Evolutionary conservation across 2,113 vertebrate genomes (phyloP).

Genomic region (Cavia aperea): DNA sequence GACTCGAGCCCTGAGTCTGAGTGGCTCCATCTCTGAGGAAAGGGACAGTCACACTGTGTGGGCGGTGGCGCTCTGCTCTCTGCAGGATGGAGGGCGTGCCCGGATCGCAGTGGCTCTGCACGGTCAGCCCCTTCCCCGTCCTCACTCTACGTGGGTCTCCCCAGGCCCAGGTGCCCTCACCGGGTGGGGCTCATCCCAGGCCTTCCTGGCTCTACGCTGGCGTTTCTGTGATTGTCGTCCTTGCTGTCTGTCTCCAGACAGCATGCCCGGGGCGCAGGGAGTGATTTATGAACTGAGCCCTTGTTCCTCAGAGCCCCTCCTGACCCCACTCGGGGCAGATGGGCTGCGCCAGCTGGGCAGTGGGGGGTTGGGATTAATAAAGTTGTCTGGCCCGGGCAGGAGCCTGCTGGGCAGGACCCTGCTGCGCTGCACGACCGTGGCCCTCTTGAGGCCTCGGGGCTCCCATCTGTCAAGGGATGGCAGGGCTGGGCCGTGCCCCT

Average conservation of each 20-base stretch:
- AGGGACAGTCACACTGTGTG: background rate
- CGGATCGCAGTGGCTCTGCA: accelerated
- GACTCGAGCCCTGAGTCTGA: background rate
- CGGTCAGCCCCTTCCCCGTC: background rate
- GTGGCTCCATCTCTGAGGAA: background rate
- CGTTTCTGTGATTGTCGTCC: background rate
- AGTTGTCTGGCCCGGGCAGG: constrained; percentile 41
- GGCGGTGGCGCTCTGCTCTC: background rate
- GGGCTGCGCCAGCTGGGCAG: constrained; percentile 35
- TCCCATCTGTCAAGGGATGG: constrained; percentile 57
- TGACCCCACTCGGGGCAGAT: background rate
- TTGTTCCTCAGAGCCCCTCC: constrained; percentile 38
- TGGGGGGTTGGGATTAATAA: constrained; percentile 41
- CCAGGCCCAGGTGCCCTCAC: background rate
- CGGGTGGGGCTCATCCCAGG: background rate
- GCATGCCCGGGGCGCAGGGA: background rate
- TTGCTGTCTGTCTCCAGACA: background rate
- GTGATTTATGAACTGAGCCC: constrained; percentile 44
- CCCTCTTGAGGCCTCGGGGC: constrained; percentile 23
- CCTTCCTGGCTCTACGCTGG: accelerated
- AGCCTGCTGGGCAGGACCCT: constrained; percentile 3
- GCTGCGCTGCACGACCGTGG: background rate
- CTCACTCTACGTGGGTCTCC: too few relatives aligned
- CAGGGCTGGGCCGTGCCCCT: background rate
- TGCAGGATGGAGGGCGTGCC: background rate